phyloP scores from a whole-genome alignment of 2,888 invertebrate species.

The Serrognathus titanus region DNA sequence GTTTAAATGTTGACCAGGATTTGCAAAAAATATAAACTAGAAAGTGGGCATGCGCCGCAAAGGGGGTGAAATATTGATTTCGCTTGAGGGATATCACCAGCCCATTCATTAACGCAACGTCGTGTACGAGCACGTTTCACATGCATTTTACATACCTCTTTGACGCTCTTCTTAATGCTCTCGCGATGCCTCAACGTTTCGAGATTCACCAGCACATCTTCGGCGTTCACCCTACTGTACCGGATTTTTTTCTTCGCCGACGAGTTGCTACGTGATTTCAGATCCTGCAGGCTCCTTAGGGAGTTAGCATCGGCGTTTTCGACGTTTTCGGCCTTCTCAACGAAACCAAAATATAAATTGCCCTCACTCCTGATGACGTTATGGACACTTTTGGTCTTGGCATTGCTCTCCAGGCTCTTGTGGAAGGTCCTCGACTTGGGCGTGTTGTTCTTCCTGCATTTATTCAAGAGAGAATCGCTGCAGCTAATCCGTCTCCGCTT shows the following conservation, averaged over 20 bases:
- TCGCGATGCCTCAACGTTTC: slow-evolving; percentile 37
- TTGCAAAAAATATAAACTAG: background rate
- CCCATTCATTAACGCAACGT: too few relatives aligned
- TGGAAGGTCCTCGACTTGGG: slow-evolving; percentile 26
- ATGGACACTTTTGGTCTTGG: slow-evolving; percentile 30
- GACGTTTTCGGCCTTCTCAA: slow-evolving; percentile 31
- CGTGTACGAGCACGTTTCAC: too few relatives aligned
- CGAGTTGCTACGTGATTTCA: slow-evolving; percentile 12
- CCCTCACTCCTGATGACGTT: slow-evolving; percentile 34
- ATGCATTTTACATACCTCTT: slow-evolving; percentile 33
- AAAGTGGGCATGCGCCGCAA: background rate
- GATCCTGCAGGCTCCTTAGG: slow-evolving; percentile 20
- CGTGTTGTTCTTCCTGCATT: slow-evolving; percentile 13
- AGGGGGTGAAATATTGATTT: too few relatives aligned
- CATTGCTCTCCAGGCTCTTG: slow-evolving; percentile 25
- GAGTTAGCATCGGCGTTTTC: slow-evolving; percentile 39
- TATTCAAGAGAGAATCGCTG: slow-evolving; percentile 23
- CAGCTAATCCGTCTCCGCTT: slow-evolving; percentile 20
- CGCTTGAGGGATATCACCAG: too few relatives aligned
- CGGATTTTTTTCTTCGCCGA: slow-evolving; percentile 9
- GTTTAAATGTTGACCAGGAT: too few relatives aligned
- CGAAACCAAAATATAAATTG: slow-evolving; percentile 40
- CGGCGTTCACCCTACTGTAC: slow-evolving; percentile 24
- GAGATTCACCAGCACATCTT: slow-evolving; percentile 31
- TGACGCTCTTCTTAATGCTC: slow-evolving; percentile 37